Conservation (phyloP, 1,140 invertebrate species). For the Halesus radiatus region DNA sequence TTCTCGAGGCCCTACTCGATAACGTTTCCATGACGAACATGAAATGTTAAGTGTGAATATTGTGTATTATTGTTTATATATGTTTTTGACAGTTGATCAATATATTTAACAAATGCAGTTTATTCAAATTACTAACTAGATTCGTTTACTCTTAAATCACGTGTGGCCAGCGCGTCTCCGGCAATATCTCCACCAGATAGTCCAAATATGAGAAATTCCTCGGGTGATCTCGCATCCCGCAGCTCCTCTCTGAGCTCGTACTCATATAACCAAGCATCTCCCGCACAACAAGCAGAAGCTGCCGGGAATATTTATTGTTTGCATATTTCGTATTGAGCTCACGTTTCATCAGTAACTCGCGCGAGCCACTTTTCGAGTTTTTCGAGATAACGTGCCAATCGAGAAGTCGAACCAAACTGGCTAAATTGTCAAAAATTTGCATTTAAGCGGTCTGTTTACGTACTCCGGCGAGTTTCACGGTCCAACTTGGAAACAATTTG, state of each 20-base stretch:
- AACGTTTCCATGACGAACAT: too few relatives aligned
- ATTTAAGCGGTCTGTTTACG: constrained; percentile 44
- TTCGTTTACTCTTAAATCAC: not conserved
- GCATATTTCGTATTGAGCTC: constrained; percentile 36
- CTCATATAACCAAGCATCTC: constrained; percentile 18
- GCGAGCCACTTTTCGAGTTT: constrained; percentile 43
- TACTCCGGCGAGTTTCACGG: constrained; percentile 15
- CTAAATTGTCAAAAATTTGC: constrained; percentile 52
- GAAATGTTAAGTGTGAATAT: too few relatives aligned
- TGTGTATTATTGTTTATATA: too few relatives aligned
- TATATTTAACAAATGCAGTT: too few relatives aligned
- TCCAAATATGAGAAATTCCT: constrained; percentile 15
- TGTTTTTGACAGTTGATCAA: too few relatives aligned
- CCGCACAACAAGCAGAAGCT: not conserved
- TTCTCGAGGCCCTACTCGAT: too few relatives aligned
- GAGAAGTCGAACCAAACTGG: constrained; percentile 43
- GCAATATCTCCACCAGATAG: not conserved
- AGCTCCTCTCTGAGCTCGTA: not conserved
- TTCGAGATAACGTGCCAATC: constrained; percentile 50
- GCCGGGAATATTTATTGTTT: constrained; percentile 41
- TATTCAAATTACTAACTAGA: too few relatives aligned
- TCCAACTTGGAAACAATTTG: constrained; percentile 42
- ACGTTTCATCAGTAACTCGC: constrained; percentile 46
- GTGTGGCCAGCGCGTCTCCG: not conserved
- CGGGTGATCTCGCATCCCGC: not conserved